Evolutionary conservation across 2,888 invertebrate genomes (phyloP), one percentile per base, ranked within the genome.

Genomic region (Volucella inflata): DNA sequence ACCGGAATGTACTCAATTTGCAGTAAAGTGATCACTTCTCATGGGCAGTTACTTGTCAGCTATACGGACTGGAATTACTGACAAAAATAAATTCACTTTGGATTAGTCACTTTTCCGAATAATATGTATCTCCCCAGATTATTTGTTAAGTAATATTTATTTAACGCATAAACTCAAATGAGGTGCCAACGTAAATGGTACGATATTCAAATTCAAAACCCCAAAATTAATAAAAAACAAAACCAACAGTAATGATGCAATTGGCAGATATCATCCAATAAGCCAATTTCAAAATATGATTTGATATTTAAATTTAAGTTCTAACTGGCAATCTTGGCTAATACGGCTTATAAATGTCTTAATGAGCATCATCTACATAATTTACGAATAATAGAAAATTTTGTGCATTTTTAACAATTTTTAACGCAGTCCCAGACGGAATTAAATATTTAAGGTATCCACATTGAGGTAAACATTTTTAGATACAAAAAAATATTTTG

Each of bases 91-190:
- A 50, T 65, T 38, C 64, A 40, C 14, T 38, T 12, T 48, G 16
- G 21, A 36, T 64, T 65, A 65, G 17, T 65, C 50, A 51, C 21
- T 17, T n/a, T n/a, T 12, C n/a, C 51, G 51, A 65, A 42, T 65
- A 65, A 65, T 65, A 17, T 10, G n/a, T 51, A 17, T 40, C 51
- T 40, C 17, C 17, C n/a, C n/a, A 38, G 12, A 21, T 6, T 30
- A 30, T 30, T 30, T 30, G 51, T 51, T 8, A 51, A 51, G 51
- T 40, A 65, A 65, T 40, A 65, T 53, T 65, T 42, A 51, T 51
- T 21, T 51, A 40, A 40, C 51, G 42, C 50, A 10, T 8, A 30
- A 21, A 42, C 9, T 65, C 40, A 21, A 40, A 17, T 40, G 9
- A 65, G 40, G 50, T 51, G 50, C 10, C 14, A 65, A 65, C 8